phyloP scores from a whole-genome alignment of 2,113 vertebrate species.

The Cinclus mexicanus region DNA sequence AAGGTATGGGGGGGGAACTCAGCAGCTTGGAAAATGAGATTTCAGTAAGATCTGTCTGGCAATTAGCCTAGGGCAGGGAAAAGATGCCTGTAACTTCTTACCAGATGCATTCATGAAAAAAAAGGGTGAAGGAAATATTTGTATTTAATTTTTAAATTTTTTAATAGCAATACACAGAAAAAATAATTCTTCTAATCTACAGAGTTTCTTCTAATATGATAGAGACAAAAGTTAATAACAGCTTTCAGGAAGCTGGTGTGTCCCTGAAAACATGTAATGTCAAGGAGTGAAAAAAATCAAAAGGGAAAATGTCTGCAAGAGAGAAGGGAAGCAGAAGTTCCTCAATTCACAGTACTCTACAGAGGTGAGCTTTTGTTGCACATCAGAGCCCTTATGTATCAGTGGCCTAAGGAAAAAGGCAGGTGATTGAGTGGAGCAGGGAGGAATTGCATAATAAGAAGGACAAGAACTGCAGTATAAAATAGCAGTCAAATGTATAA shows the following conservation, averaged over 20 bases:
- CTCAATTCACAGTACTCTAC: not conserved
- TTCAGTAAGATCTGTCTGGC: not conserved
- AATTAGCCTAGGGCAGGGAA: not conserved
- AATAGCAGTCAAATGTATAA: not conserved
- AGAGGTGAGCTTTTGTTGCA: not conserved
- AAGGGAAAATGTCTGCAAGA: not conserved
- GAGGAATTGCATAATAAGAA: not conserved
- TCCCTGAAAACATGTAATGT: not conserved
- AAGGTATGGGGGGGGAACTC: not conserved
- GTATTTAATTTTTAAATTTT: not conserved
- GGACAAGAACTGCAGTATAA: not conserved
- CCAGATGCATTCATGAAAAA: not conserved
- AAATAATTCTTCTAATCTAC: not conserved
- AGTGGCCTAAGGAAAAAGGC: not conserved
- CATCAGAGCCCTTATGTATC: not conserved
- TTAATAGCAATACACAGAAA: not conserved
- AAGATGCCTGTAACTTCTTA: not conserved
- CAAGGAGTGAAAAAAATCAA: not conserved
- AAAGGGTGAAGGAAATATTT: rapidly evolving
- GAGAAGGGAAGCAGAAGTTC: not conserved
- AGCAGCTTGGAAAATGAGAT: not conserved
- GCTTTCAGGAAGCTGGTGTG: not conserved
- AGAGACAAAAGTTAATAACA: not conserved
- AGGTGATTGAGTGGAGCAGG: not conserved
- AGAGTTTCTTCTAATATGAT: not conserved